Evolutionary conservation across 1,140 invertebrate species (phyloP).

Genomic region (Drosophila baimaii): DNA sequence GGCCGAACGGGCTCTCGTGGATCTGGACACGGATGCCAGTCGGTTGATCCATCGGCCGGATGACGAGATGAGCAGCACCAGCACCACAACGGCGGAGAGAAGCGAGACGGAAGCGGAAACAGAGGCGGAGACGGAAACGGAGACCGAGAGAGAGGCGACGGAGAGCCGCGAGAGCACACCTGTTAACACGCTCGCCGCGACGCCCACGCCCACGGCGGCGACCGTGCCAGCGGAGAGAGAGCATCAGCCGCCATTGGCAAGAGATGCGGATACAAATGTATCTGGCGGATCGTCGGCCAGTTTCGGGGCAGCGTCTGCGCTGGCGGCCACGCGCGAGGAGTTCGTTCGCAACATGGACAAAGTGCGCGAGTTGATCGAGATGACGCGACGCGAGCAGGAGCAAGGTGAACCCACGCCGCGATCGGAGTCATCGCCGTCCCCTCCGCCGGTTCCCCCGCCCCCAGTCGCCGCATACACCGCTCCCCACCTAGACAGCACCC

Average conservation of each 20-base stretch:
- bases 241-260: slow-evolving; percentile 14
- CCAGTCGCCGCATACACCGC: slow-evolving; percentile 33
- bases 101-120: slow-evolving; percentile 72
- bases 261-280: slow-evolving; percentile 38
- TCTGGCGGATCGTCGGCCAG: slow-evolving; percentile 57
- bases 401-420: slow-evolving; percentile 25
- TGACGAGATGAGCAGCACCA: slow-evolving; percentile 56
- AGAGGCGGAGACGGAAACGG: slow-evolving; percentile 63
- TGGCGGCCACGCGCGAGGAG: slow-evolving; percentile 75
- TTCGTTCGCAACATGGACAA: slow-evolving; percentile 76
- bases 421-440: slow-evolving; percentile 67
- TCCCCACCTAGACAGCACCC: background rate
- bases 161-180: slow-evolving; percentile 81
- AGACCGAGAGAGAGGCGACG: slow-evolving; percentile 17
- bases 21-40: slow-evolving; percentile 74
- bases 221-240: slow-evolving; percentile 12
- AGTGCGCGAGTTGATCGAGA: slow-evolving; percentile 77
- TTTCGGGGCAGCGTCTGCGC: slow-evolving; percentile 63
- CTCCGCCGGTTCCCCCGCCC: slow-evolving; percentile 71
- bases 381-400: slow-evolving; percentile 71
- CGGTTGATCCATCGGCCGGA: slow-evolving; percentile 54
- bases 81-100: slow-evolving; percentile 55
- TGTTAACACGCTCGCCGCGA: slow-evolving; percentile 66
- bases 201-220: slow-evolving; percentile 44
- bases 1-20: slow-evolving; percentile 62